Conservation (phyloP, 2,888 invertebrate genomes). For the Plagodis dolabraria region DNA sequence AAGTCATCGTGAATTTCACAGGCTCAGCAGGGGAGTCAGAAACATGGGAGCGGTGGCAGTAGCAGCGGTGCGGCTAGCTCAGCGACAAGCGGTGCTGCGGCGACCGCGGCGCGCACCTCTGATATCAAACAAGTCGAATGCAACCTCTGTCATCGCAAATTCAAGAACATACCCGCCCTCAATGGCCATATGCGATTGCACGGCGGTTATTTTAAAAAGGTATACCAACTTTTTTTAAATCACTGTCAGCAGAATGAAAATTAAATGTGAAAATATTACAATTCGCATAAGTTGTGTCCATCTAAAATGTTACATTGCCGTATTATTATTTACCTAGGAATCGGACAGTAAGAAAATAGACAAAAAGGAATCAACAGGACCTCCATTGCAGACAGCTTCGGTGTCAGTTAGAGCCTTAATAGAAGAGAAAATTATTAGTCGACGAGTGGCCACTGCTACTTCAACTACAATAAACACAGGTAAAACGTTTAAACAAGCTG, state of each 20-base stretch:
- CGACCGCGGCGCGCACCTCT: slow-evolving; percentile 67
- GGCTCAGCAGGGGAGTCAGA: slow-evolving; percentile 74
- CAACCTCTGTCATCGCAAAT: slow-evolving; percentile 96
- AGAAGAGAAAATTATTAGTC: slow-evolving; percentile 96
- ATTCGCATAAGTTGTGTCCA: not conserved
- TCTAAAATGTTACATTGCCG: not conserved
- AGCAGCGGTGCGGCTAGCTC: slow-evolving; percentile 56
- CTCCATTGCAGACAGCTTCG: slow-evolving; percentile 96
- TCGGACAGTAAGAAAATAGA: slow-evolving; percentile 94
- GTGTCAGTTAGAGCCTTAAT: slow-evolving; percentile 95
- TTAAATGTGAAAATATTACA: too few species aligned
- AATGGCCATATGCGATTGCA: slow-evolving; percentile 99
- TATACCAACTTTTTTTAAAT: slow-evolving; percentile 50
- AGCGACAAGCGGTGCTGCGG: slow-evolving; percentile 47
- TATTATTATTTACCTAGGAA: slow-evolving; percentile 80
- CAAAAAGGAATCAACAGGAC: slow-evolving; percentile 92
- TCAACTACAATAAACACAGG: slow-evolving; percentile 57
- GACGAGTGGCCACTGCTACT: slow-evolving; percentile 85
- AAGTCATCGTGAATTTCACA: slow-evolving; percentile 72
- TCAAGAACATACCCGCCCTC: slow-evolving; percentile 98
- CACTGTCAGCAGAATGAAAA: not conserved
- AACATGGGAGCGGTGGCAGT: slow-evolving; percentile 57
- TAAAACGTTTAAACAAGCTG: slow-evolving; percentile 30
- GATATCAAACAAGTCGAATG: slow-evolving; percentile 96
- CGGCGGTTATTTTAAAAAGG: slow-evolving; percentile 98